Percentiles rank a stretch among this genome's conserved stretches.
Evolutionary conservation across 2,888 invertebrate genomes (phyloP).

Genomic region (Fragum whitleyi): DNA sequence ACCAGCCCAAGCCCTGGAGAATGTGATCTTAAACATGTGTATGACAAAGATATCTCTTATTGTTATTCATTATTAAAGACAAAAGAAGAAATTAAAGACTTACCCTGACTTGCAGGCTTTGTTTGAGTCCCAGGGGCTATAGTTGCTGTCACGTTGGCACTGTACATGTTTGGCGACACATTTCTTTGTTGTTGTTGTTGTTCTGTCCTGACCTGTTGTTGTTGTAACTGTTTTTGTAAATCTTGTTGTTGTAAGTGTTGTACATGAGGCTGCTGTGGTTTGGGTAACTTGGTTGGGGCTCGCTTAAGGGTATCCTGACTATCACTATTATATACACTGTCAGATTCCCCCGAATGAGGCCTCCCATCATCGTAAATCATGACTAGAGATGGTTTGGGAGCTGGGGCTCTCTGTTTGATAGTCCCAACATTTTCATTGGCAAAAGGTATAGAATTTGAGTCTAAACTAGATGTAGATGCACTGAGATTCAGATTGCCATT

Average conservation of each 20-base stretch:
- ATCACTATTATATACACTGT: slow-evolving; percentile 65
- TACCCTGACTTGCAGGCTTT: slow-evolving; percentile 27
- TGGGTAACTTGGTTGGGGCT: slow-evolving; percentile 57
- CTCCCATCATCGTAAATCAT: slow-evolving; percentile 70
- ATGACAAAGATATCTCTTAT: too few species aligned
- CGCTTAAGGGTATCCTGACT: slow-evolving; percentile 61
- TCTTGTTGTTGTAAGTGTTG: slow-evolving; percentile 57
- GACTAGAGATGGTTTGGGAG: slow-evolving; percentile 79
- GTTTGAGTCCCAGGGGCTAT: slow-evolving; percentile 39
- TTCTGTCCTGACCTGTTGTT: slow-evolving; percentile 9
- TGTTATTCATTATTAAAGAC: too few species aligned
- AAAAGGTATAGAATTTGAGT: slow-evolving; percentile 95
- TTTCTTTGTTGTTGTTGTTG: slow-evolving; percentile 42
- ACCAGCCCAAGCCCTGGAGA: too few species aligned
- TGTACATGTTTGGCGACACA: slow-evolving; percentile 29
- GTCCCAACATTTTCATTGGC: slow-evolving; percentile 99
- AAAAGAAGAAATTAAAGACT: too few species aligned
- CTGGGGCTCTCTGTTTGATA: slow-evolving; percentile 91
- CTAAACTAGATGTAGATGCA: slow-evolving; percentile 91
- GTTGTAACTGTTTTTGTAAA: slow-evolving; percentile 47
- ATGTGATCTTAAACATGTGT: too few species aligned
- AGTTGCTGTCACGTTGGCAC: slow-evolving; percentile 62
- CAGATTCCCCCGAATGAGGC: slow-evolving; percentile 38
- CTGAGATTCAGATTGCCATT: slow-evolving; percentile 71
- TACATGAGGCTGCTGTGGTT: slow-evolving; percentile 54